Conservation (phyloP, 2,113 vertebrate genomes). For the Gallinago paraguaiae region DNA sequence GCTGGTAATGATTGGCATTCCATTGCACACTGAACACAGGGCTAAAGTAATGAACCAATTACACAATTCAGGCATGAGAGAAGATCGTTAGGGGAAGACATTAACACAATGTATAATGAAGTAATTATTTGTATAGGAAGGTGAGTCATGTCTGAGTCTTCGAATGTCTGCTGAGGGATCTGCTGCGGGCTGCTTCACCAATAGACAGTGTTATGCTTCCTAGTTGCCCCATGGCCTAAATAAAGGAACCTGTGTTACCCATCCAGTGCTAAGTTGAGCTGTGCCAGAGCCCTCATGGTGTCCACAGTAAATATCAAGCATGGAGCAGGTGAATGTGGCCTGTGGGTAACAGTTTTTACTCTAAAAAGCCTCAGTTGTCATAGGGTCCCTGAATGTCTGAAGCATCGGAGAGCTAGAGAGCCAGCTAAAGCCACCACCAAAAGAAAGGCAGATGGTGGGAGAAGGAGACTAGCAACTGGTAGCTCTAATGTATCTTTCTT, state of each 20-base stretch:
- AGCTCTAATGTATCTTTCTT: not conserved
- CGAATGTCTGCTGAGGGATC: not conserved
- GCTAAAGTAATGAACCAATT: not conserved
- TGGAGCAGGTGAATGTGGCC: not conserved
- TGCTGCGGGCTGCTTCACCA: not conserved
- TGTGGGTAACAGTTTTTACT: not conserved
- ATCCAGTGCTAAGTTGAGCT: not conserved
- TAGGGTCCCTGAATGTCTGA: not conserved
- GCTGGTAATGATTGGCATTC: not conserved
- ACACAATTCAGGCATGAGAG: not conserved
- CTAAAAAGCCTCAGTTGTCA: not conserved
- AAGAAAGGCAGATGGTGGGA: not conserved
- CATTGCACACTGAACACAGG: not conserved
- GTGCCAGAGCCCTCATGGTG: not conserved
- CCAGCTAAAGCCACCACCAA: not conserved
- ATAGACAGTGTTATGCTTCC: not conserved
- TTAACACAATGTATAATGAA: not conserved
- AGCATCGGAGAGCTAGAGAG: not conserved
- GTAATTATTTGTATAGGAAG: not conserved
- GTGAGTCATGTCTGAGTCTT: not conserved
- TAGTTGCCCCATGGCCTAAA: not conserved
- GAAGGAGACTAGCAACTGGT: not conserved
- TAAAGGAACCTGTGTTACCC: not conserved
- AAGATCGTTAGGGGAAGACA: not conserved
- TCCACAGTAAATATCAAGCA: not conserved